Conservation (phyloP, 2,113 vertebrate species). For the Elephantulus edwardii region DNA sequence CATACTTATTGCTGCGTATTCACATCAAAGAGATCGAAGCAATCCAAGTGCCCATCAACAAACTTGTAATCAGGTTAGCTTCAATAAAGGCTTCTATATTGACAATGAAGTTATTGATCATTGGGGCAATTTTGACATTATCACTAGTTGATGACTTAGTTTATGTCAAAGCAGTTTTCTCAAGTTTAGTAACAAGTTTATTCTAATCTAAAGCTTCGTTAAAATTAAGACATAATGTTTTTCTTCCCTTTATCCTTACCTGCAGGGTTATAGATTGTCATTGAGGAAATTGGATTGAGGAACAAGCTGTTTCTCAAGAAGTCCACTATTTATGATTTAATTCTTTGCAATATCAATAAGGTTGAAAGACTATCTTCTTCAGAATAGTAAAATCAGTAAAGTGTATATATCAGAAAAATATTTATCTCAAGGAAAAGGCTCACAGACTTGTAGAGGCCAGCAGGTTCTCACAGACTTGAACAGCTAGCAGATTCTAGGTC, state of each 20-base stretch:
- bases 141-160: background rate
- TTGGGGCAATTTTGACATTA: background rate
- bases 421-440: too few species aligned
- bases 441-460: too few species aligned
- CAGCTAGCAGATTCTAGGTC: too few species aligned
- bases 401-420: too few species aligned
- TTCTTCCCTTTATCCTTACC: background rate
- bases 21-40: too few species aligned
- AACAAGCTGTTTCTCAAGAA: constrained; percentile 39
- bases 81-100: background rate
- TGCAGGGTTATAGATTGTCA: background rate
- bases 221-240: background rate
- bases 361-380: too few species aligned
- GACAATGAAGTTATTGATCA: background rate
- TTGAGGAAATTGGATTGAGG: constrained; percentile 42
- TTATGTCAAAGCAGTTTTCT: constrained; percentile 16
- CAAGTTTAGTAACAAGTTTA: background rate
- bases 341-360: background rate
- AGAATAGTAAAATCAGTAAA: too few species aligned
- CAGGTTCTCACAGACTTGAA: too few species aligned
- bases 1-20: too few species aligned
- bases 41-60: too few species aligned
- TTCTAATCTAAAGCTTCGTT: constrained; percentile 9
- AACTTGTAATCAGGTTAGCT: too few species aligned
- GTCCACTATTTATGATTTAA: constrained; percentile 12